phyloP scores from a whole-genome alignment of 2,797 vertebrate genomes.

The Epinephelus coioides region DNA sequence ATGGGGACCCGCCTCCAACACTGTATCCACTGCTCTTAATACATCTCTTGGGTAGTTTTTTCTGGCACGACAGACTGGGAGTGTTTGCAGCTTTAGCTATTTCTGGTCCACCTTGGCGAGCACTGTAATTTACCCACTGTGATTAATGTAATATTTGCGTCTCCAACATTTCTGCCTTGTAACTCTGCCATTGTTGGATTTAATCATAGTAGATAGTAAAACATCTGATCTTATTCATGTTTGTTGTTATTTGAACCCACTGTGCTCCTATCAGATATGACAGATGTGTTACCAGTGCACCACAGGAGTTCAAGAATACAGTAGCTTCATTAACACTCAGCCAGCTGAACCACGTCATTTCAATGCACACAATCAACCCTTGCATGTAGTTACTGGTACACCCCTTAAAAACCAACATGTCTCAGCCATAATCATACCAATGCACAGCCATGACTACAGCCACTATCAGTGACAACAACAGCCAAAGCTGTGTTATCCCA shows the following conservation, averaged over 20 bases:
- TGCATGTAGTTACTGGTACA: neutral
- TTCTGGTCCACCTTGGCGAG: neutral
- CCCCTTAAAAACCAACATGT: neutral
- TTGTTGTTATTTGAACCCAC: neutral
- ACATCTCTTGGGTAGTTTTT: too few relatives aligned
- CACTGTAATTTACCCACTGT: neutral
- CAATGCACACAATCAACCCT: neutral
- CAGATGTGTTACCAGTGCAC: neutral
- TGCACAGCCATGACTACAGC: neutral
- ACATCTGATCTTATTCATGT: too few relatives aligned
- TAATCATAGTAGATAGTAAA: neutral
- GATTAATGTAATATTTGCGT: neutral
- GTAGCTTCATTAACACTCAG: neutral
- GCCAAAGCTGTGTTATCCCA: neutral
- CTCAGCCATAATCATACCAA: neutral
- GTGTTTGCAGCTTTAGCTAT: neutral
- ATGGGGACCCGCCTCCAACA: too few relatives aligned
- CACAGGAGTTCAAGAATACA: neutral
- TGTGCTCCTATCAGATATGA: neutral
- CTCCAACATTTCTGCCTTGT: neutral
- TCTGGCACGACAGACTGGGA: neutral
- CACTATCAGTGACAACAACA: neutral
- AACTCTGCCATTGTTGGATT: neutral
- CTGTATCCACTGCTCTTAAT: too few relatives aligned
- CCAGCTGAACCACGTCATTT: neutral